A percentile compares a stretch with the other conserved stretches of the same genome.
These are phyloP conservation scores for Synergus umbraculus DNA, from an alignment of 2,888 invertebrate species.

Conservation along the genomic window DNA sequence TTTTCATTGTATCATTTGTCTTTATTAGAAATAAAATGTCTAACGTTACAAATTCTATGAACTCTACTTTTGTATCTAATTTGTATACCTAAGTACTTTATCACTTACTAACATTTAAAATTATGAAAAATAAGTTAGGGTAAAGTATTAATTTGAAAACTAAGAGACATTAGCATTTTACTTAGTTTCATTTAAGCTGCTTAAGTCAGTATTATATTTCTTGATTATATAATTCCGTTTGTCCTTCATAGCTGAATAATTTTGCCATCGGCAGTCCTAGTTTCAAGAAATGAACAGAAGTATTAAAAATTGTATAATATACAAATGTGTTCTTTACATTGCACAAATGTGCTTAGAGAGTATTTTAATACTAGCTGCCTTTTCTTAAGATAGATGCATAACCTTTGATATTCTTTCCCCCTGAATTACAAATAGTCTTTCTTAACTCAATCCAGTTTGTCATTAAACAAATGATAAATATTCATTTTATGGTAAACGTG, in stretches of 20 bases:
- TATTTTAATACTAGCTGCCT: background rate
- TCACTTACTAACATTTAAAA: background rate
- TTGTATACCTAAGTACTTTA: background rate
- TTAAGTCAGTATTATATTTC: constrained; percentile 22
- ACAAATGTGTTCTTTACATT: background rate
- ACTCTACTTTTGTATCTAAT: background rate
- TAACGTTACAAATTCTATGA: background rate
- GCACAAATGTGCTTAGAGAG: background rate
- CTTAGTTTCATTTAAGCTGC: constrained; percentile 12
- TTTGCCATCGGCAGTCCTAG: constrained; percentile 6
- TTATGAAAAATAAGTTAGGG: background rate
- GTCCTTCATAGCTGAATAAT: constrained; percentile 38
- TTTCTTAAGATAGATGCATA: background rate
- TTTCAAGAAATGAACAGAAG: background rate
- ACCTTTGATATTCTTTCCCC: background rate
- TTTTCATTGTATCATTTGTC: constrained; percentile 9
- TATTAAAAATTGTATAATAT: background rate
- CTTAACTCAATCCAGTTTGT: background rate
- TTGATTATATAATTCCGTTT: constrained; percentile 29
- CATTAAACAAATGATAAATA: constrained; percentile 19
- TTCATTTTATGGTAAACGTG: constrained; percentile 8
- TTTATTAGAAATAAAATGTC: background rate
- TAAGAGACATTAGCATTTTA: constrained; percentile 16
- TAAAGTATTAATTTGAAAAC: background rate
- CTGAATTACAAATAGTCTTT: background rate